A percentile compares a stretch with the other conserved stretches of the same genome.
Conservation (phyloP, 2,113 vertebrate genomes). For the Ceratotherium simum region DNA sequence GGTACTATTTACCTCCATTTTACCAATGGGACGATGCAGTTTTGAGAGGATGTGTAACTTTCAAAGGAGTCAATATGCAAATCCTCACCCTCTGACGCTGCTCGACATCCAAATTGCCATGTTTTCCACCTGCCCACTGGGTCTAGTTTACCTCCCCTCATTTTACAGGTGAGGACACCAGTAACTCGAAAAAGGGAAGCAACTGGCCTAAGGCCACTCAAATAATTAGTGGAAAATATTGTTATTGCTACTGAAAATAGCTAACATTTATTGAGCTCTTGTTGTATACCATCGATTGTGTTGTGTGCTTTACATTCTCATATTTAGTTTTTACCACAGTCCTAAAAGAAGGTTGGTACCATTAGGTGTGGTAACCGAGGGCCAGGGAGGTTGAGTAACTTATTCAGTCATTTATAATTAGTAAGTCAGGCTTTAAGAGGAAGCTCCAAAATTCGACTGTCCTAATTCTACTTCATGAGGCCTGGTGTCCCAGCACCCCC, state of each 20-base stretch:
- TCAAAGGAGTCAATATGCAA: neutral
- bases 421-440: neutral
- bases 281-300: too few species aligned
- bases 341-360: neutral
- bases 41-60: neutral
- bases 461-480: neutral
- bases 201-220: neutral
- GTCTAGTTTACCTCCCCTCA: neutral
- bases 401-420: neutral
- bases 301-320: neutral
- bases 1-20: neutral
- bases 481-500: neutral
- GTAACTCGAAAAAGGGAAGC: neutral
- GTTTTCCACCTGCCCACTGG: neutral
- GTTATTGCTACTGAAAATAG: neutral
- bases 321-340: neutral
- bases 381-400: neutral
- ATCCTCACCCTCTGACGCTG: neutral
- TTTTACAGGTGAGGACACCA: neutral
- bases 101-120: fast-evolving
- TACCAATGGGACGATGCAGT: neutral
- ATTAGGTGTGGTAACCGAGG: neutral
- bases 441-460: neutral
- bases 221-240: neutral
- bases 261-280: neutral